Conservation (phyloP, 1,140 invertebrate genomes). For the Neodiprion virginianus region DNA sequence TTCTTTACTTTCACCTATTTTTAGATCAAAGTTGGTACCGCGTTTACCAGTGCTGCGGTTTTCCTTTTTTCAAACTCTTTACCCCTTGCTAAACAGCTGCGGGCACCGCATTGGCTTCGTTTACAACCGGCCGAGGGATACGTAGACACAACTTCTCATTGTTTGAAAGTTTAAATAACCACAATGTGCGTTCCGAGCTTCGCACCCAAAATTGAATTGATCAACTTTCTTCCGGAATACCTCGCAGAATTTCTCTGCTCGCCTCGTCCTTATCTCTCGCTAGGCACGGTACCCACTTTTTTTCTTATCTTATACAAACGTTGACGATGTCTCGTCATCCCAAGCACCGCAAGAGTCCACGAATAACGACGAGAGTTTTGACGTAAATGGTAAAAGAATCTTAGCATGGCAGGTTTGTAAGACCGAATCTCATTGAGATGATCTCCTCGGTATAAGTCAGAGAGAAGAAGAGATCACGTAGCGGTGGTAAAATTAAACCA, state of each 20-base stretch:
- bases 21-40: neutral
- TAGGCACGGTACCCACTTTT: too few relatives aligned
- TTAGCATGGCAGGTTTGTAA: too few relatives aligned
- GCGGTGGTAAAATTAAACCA: neutral
- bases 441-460: neutral
- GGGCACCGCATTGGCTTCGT: neutral
- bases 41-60: neutral
- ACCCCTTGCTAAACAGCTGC: neutral
- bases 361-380: too few relatives aligned
- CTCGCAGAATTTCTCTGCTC: too few relatives aligned
- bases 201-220: too few relatives aligned
- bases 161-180: neutral
- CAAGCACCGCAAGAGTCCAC: too few relatives aligned
- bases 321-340: too few relatives aligned
- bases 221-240: too few relatives aligned
- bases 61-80: neutral
- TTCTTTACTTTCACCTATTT: neutral
- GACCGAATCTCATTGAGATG: neutral
- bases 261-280: too few relatives aligned
- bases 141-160: slow-evolving; percentile 2
- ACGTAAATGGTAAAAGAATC: too few relatives aligned
- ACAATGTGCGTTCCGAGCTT: neutral
- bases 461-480: neutral
- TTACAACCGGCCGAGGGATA: neutral
- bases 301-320: too few relatives aligned